Percentiles rank a stretch among this genome's conserved stretches.
These are phyloP conservation scores for Peucedramus taeniatus DNA, from an alignment of 2,113 vertebrate genomes.

Conservation along the genomic window DNA sequence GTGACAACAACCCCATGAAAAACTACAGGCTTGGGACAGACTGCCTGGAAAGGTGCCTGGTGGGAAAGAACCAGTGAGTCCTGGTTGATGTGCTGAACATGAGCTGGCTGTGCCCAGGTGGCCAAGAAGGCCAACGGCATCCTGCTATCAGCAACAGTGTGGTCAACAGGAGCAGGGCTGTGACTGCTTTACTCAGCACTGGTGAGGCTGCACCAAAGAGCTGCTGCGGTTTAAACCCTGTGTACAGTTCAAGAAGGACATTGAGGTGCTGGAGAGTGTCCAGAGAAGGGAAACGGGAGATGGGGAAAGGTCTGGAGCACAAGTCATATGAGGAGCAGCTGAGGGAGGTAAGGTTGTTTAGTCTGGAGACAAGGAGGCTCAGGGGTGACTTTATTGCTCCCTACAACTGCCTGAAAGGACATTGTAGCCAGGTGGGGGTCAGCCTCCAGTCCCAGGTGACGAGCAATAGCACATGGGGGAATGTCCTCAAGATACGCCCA, in stretches of 20 bases:
- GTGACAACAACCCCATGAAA: background rate
- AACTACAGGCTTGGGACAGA: background rate
- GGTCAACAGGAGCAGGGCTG: fast-evolving
- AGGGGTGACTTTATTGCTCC: fast-evolving
- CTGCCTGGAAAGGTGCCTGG: background rate
- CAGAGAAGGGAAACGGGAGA: background rate
- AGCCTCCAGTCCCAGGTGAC: background rate
- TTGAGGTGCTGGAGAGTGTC: fast-evolving
- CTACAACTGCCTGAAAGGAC: background rate
- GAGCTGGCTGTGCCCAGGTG: background rate
- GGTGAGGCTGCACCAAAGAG: background rate
- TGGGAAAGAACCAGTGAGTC: background rate
- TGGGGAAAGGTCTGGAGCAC: background rate
- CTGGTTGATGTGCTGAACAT: fast-evolving
- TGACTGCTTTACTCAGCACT: fast-evolving
- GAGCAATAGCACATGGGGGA: fast-evolving
- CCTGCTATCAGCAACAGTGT: fast-evolving
- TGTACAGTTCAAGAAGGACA: background rate
- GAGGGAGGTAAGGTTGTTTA: background rate
- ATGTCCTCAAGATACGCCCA: background rate
- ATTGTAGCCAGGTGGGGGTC: fast-evolving
- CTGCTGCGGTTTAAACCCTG: background rate
- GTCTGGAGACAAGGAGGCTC: background rate
- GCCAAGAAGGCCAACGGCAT: fast-evolving
- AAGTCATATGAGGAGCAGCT: background rate